Conservation (phyloP, 2,797 vertebrate species). For the Hydrolagus colliei region DNA sequence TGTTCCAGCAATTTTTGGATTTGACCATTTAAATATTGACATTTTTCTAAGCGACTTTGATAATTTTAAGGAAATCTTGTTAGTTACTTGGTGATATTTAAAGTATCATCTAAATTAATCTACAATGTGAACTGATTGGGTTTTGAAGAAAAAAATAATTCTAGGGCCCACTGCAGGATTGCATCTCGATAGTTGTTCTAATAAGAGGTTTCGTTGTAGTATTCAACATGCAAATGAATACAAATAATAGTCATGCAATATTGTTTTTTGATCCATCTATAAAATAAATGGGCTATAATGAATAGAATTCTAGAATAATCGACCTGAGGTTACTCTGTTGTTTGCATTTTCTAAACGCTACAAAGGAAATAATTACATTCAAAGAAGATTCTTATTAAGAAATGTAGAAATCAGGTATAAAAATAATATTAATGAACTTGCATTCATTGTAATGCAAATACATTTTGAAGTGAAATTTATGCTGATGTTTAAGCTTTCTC, state of each 20-base stretch:
- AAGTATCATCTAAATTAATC: background rate
- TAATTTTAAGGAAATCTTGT: background rate
- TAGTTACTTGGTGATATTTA: background rate
- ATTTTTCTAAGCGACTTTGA: background rate
- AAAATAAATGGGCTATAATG: background rate
- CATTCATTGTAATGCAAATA: background rate
- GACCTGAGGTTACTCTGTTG: background rate
- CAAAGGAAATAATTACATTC: background rate
- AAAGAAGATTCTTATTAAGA: background rate
- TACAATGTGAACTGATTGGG: too few relatives aligned
- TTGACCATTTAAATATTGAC: background rate
- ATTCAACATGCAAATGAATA: background rate
- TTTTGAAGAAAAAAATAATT: background rate
- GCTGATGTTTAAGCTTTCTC: background rate
- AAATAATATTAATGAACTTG: background rate
- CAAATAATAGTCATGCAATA: background rate
- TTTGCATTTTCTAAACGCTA: too few relatives aligned
- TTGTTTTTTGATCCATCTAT: too few relatives aligned
- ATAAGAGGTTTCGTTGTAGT: background rate
- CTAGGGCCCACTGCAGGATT: background rate
- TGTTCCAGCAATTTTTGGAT: too few relatives aligned
- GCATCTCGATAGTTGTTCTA: background rate
- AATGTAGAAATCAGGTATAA: background rate
- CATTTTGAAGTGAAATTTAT: background rate
- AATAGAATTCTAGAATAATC: background rate